Percentiles rank a stretch among this genome's conserved stretches.
phyloP scores from a whole-genome alignment of 2,113 vertebrate species.

The Crypturellus undulatus region DNA sequence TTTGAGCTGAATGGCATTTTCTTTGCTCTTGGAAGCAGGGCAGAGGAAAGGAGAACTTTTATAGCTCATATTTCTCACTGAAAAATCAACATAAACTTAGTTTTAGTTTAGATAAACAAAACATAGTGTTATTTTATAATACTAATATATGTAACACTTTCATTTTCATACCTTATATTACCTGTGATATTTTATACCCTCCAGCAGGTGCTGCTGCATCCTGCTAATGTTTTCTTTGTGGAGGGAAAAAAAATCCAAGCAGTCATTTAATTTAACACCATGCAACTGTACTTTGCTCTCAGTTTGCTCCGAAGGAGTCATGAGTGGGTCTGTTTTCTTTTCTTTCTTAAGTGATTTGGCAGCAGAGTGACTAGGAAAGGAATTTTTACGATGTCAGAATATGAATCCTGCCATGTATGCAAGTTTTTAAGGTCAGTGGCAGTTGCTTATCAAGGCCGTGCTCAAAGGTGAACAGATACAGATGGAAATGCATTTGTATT shows the following conservation, averaged over 20 bases:
- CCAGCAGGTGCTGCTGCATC: constrained; percentile 68
- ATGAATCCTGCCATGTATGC: neutral
- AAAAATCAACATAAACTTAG: neutral
- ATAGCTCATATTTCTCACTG: neutral
- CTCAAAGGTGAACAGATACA: neutral
- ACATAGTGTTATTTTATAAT: neutral
- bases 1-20: neutral
- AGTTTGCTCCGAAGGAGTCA: neutral
- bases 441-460: neutral
- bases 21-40: neutral
- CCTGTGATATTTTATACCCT: constrained; percentile 29
- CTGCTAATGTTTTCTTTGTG: accelerated
- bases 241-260: neutral
- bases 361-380: neutral
- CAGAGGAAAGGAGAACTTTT: neutral
- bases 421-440: constrained; percentile 7
- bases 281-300: constrained; percentile 11
- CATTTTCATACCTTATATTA: neutral
- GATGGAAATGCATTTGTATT: neutral
- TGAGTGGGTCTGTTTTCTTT: neutral
- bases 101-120: no score
- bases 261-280: neutral
- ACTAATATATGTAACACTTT: accelerated
- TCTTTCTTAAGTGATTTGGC: neutral
- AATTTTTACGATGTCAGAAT: neutral